Base-by-base conservation (phyloP, 1,140 invertebrate genomes). In the Ptiloglossa arizonensis region DNA sequence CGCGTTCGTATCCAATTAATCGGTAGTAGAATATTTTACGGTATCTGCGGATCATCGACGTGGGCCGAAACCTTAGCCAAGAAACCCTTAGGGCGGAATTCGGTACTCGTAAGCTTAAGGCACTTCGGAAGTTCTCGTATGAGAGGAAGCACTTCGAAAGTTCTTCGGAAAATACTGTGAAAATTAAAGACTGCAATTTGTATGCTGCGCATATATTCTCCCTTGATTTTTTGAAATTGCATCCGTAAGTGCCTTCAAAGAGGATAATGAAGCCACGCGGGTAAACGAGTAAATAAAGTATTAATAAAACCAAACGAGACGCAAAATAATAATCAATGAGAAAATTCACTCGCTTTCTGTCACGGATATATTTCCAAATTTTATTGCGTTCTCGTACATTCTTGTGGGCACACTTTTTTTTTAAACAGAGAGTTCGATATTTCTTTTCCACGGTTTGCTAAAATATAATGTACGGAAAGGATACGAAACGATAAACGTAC, bases 161-260 rank as follows among this genome's bases (percentile, higher is more conserved):
- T 67, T 74, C 38, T 24, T 44, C 8, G 13, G 35, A 3, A 46
- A 67, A 54, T 38, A 38, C 13, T 38, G 62, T 54, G 60, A 54
- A 74, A 74, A 74, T 66, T 66, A 38, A 54, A 67, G 15, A 60
- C 48, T 11, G 15, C 8, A 44, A 22, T 5, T 44, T 32, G 19
- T 11, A 11, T 24, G 50, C 17, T 5, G n/a, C 48, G 22, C 60
- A 67, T 27, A 13, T 15, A 29, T n/a, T 11, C 1, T 4, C 8
- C 19, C 29, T 9, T 32, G 9, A 50, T 35, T 17, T 38, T 63
- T 13, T 4, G 2, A 15, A 11, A 24, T 0, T n/a, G 9, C 38
- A 0, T 27, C 27, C 5, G 38, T n/a, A n/a, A n/a, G 9, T 29
- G 17, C 8, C 9, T 9, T 0, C 2, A 5, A 5, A 1, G n/a